Conservation (phyloP, 2,888 invertebrate genomes). For the Sceliomorpha sp. region DNA sequence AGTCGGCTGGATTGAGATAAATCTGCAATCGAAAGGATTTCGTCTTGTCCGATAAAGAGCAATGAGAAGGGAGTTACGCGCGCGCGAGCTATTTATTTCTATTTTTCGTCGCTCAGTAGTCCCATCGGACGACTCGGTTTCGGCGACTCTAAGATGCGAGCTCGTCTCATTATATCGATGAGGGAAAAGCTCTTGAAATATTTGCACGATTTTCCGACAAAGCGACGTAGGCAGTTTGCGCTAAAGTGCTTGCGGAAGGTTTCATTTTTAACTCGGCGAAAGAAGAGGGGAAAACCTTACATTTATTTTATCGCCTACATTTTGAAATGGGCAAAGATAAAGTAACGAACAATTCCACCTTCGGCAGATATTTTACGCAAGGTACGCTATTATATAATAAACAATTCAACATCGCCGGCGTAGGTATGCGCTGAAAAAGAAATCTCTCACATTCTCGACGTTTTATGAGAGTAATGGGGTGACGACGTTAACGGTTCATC, state of each 20-base stretch:
- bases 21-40: slow-evolving; percentile 42
- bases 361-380: no score
- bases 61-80: slow-evolving; percentile 33
- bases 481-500: no score
- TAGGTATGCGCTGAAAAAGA: no score
- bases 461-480: no score
- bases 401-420: no score
- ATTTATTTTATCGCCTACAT: slow-evolving; percentile 47
- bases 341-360: slow-evolving; percentile 44
- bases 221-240: slow-evolving; percentile 66
- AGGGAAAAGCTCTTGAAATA: slow-evolving; percentile 70
- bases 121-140: slow-evolving; percentile 45
- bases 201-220: slow-evolving; percentile 73
- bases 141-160: slow-evolving; percentile 18
- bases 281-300: slow-evolving; percentile 43
- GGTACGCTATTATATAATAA: no score
- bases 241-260: slow-evolving; percentile 73
- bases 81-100: slow-evolving; percentile 66
- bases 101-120: slow-evolving; percentile 62
- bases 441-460: no score
- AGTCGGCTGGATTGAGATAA: slow-evolving; percentile 44
- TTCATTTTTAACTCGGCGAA: slow-evolving; percentile 69
- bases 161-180: slow-evolving; percentile 65
- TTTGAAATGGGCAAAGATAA: slow-evolving; percentile 29
- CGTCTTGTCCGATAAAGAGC: slow-evolving; percentile 35